phyloP scores from a whole-genome alignment of 2,113 vertebrate genomes.

The Brachirus orientalis region DNA sequence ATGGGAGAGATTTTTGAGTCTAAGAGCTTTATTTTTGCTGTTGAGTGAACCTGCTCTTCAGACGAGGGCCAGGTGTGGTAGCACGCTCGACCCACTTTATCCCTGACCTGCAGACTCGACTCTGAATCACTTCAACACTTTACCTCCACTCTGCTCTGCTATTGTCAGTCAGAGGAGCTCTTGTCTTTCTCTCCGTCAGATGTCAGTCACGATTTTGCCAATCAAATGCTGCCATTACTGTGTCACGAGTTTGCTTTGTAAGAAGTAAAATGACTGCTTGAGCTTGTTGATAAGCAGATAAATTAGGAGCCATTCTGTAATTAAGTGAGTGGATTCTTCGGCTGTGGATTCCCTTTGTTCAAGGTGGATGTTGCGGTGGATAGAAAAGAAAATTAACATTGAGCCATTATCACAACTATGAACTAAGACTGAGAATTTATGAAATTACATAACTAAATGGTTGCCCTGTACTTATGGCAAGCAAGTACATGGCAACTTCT shows the following conservation, averaged over 20 bases:
- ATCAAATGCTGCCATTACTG: slow-evolving; percentile 26
- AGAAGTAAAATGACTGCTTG: too few relatives aligned
- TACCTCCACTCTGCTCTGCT: slow-evolving; percentile 42
- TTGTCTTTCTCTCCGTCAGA: slow-evolving; percentile 27
- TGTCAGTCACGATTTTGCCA: slow-evolving; percentile 38
- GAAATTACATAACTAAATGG: too few relatives aligned
- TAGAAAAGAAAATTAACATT: too few relatives aligned
- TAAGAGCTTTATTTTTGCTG: slow-evolving; percentile 53
- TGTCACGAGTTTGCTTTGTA: background rate
- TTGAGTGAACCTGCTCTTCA: slow-evolving; percentile 56
- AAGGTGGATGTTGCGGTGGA: too few relatives aligned
- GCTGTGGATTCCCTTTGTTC: too few relatives aligned
- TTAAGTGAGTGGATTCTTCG: too few relatives aligned
- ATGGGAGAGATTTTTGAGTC: slow-evolving; percentile 34
- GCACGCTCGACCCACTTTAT: slow-evolving; percentile 52
- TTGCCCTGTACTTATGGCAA: too few relatives aligned
- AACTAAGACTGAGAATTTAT: too few relatives aligned
- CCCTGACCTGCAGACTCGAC: slow-evolving; percentile 48
- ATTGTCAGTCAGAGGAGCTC: slow-evolving; percentile 38
- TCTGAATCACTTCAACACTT: slow-evolving; percentile 46
- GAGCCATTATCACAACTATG: too few relatives aligned
- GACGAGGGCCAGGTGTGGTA: slow-evolving; percentile 67
- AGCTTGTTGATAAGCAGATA: too few relatives aligned
- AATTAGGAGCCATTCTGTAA: too few relatives aligned
- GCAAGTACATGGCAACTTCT: too few relatives aligned